phyloP scores from a whole-genome alignment of 2,797 vertebrate species.

The Microctenopoma lineatum region DNA sequence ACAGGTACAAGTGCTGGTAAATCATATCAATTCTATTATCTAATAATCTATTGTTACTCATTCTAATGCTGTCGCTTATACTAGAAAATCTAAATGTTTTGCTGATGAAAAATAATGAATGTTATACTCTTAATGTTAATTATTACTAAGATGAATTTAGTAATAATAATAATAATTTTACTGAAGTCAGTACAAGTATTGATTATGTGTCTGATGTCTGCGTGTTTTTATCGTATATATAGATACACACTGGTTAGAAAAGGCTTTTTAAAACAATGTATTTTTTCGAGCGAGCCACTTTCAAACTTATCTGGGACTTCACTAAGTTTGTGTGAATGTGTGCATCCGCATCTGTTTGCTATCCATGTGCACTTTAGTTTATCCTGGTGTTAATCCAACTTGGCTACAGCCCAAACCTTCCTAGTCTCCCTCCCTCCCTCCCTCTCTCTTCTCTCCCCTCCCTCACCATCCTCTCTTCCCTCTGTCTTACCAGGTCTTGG shows the following conservation, averaged over 20 bases:
- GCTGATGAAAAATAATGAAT: background rate
- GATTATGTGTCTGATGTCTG: background rate
- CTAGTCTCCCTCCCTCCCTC: slow-evolving; percentile 31
- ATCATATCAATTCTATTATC: background rate
- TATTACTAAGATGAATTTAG: background rate
- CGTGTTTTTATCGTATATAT: background rate
- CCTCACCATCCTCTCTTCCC: slow-evolving; percentile 20
- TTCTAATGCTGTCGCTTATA: background rate
- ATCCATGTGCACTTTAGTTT: slow-evolving; percentile 25
- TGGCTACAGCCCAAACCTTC: slow-evolving; percentile 71
- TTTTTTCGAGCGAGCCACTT: background rate
- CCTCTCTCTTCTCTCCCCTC: slow-evolving; percentile 30
- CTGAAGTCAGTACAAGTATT: no score
- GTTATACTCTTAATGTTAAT: no score
- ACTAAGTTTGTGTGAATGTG: background rate
- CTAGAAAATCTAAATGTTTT: background rate
- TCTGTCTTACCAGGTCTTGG: slow-evolving; percentile 91
- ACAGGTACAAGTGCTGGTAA: background rate
- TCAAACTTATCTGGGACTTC: slow-evolving; percentile 1
- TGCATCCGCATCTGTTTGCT: background rate
- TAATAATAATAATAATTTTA: no score
- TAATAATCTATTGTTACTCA: background rate
- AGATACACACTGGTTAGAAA: background rate
- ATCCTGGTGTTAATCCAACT: slow-evolving; percentile 61
- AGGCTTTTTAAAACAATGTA: background rate